Evolutionary conservation across 2,113 vertebrate species (phyloP).

Genomic region (Proteles cristata): DNA sequence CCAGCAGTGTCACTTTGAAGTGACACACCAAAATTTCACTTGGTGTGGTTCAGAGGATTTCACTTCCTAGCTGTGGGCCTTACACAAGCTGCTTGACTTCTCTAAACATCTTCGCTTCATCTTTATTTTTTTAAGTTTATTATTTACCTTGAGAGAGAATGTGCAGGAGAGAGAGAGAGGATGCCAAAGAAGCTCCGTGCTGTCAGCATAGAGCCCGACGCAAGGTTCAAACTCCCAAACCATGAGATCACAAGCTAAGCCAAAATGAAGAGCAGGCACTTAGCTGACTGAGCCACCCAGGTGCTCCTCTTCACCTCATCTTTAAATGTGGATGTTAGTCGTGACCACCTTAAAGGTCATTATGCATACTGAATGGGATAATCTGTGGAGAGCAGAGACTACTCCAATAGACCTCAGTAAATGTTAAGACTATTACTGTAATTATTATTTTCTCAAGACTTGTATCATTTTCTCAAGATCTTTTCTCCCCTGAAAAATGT

Average conservation of each 20-base stretch:
- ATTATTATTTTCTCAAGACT: neutral
- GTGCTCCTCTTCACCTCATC: neutral
- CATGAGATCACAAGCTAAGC: too few species aligned
- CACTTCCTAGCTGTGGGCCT: neutral
- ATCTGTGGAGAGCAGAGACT: conserved; percentile 1
- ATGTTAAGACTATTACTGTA: neutral
- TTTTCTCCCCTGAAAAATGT: conserved; percentile 34
- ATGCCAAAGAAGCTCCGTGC: too few species aligned
- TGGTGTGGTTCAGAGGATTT: neutral
- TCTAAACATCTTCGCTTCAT: neutral
- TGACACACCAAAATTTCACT: neutral
- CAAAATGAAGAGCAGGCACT: too few species aligned
- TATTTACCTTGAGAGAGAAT: too few species aligned
- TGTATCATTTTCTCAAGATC: neutral
- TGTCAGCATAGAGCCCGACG: too few species aligned
- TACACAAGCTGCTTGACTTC: neutral
- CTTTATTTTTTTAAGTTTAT: neutral
- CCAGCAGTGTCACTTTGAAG: neutral
- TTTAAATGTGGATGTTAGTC: neutral
- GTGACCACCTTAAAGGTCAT: neutral
- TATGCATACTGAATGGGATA: neutral
- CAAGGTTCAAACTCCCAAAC: too few species aligned
- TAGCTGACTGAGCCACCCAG: too few species aligned
- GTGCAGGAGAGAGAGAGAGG: too few species aligned
- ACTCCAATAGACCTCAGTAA: neutral